Evolutionary conservation across 2,797 vertebrate genomes (phyloP), one percentile per base, ranked within the genome.

Genomic region (Oryzias dopingdopingensis): DNA sequence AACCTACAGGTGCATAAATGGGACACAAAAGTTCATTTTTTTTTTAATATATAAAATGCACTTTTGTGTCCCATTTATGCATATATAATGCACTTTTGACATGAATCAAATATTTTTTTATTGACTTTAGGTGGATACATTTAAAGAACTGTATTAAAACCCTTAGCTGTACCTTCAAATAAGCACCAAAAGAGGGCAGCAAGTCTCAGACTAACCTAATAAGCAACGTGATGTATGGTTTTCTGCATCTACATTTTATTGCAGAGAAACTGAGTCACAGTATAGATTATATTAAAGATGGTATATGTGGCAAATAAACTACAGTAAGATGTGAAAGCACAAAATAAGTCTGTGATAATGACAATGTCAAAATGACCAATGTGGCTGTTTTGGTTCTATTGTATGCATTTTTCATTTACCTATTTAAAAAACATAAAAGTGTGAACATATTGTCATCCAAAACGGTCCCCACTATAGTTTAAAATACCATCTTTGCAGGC

Each of bases 111-210:
- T 42, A 14, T 7, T 42, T 23, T 41, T 41, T 22, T 15, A 41
- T 5, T 18, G 12, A 4, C 29, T 14, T 2, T 41, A 22, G 37
- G 6, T 40, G 13, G 1, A 55, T 51, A 47, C 49, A 16, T 51
- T 6, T 14, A 47, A 2, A 37, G 10, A 12, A 37, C 12, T 23
- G 4, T 4, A 7, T 22, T 23, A 4, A 22, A 14, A 47, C 2
- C 4, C 32, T 37, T 23, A 47, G 1, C 7, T 76, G 82, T 22
- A 80, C 58, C 14, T 49, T 32, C 5, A 18, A 16, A 46, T 22
- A 46, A 0, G 20, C 7, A 26, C 87, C 89, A 82, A 74, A 3
- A 88, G 89, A 84, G 78, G 84, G 89, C 82, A 85, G 85, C 83
- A 88, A 17, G 10, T 29, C 20, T 77, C 73, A 64, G 50, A 58